These are phyloP conservation scores for Lycocorax pyrrhopterus DNA, from an alignment of 2,113 vertebrate genomes.

Conservation along the genomic window DNA sequence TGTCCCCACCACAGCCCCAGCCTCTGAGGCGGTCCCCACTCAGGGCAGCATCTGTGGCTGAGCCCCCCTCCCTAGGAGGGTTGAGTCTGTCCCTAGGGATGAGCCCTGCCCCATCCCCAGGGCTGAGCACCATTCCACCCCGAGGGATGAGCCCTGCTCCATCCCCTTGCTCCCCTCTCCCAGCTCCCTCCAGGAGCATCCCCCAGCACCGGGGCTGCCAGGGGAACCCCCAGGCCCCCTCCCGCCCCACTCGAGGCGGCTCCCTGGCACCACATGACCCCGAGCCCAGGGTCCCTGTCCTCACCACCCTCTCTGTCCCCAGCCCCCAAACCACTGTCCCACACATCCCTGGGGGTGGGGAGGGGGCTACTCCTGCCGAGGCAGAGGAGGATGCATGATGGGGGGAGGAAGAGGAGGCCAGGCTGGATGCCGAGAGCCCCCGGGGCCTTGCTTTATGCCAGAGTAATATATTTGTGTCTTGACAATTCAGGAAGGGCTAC, in stretches of 20 bases:
- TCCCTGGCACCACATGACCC: not conserved
- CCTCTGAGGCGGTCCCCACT: not conserved
- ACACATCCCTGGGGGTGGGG: not conserved
- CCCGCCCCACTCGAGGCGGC: rapidly evolving
- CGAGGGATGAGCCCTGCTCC: not conserved
- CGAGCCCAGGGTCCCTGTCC: not conserved
- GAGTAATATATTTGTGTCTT: not conserved
- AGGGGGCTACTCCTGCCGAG: not conserved
- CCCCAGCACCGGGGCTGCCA: not conserved
- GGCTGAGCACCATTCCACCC: not conserved
- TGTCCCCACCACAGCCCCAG: rapidly evolving
- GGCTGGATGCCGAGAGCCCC: not conserved
- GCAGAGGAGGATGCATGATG: not conserved
- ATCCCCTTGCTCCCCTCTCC: not conserved
- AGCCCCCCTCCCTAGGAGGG: not conserved
- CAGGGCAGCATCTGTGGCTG: not conserved
- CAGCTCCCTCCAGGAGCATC: not conserved
- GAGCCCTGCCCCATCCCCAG: not conserved
- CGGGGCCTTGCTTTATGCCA: not conserved
- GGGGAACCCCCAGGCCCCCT: not conserved
- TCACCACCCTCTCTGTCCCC: rapidly evolving
- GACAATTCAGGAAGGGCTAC: not conserved
- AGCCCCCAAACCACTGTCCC: rapidly evolving
- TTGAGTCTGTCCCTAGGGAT: not conserved
- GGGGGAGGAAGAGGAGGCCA: not conserved